phyloP scores from a whole-genome alignment of 2,797 vertebrate species.

The Malurus splendens region DNA sequence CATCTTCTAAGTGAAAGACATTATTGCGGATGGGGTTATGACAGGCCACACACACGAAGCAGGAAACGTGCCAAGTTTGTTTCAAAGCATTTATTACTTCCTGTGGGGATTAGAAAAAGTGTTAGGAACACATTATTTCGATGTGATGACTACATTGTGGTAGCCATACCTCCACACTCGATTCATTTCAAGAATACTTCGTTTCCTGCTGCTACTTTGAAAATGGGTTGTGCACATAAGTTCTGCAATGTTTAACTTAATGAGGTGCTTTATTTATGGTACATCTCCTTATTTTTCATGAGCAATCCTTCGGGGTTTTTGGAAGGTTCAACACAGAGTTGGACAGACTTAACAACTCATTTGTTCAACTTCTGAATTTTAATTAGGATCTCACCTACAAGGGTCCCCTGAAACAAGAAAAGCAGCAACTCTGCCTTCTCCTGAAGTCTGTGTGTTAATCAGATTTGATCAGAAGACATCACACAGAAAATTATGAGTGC shows the following conservation, averaged over 20 bases:
- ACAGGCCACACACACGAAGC: slow-evolving; percentile 91
- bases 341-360: not conserved
- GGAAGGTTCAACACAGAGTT: not conserved
- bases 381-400: not conserved
- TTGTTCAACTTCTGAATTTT: not conserved
- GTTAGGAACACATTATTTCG: slow-evolving; percentile 33
- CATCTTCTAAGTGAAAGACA: slow-evolving; percentile 96
- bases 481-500: not conserved
- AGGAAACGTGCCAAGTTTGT: slow-evolving; percentile 95
- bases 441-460: not conserved
- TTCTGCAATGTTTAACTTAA: not conserved
- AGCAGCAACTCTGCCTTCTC: not conserved
- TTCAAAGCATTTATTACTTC: slow-evolving; percentile 98
- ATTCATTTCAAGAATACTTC: not conserved
- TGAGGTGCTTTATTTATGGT: not conserved
- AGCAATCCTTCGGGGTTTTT: not conserved
- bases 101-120: slow-evolving; percentile 68
- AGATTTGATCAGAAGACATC: not conserved
- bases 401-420: not conserved
- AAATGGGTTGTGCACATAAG: not conserved
- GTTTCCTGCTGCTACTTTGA: not conserved
- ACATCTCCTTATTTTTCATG: not conserved
- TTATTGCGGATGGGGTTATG: slow-evolving; percentile 92
- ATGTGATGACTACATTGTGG: slow-evolving; percentile 1
- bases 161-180: not conserved